Percentiles rank a stretch among this genome's conserved stretches.
Conservation (phyloP, 2,797 vertebrate species). For the Pitangus sulphuratus region DNA sequence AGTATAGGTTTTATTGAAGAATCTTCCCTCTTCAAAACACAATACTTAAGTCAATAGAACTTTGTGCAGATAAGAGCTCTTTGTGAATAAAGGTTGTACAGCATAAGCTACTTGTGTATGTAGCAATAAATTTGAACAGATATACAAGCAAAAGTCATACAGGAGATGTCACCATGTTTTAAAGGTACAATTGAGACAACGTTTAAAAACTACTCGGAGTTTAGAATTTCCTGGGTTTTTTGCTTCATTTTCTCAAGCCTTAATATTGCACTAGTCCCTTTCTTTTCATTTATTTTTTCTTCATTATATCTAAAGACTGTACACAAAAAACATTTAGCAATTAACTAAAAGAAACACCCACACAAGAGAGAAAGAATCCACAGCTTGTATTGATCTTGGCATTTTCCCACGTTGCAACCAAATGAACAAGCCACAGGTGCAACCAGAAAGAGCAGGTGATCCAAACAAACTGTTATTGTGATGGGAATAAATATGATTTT, state of each 20-base stretch:
- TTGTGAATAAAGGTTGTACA: neutral
- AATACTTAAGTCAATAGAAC: neutral
- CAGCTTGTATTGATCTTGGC: constrained; percentile 52
- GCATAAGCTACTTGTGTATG: neutral
- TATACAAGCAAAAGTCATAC: neutral
- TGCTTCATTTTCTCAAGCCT: neutral
- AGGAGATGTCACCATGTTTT: neutral
- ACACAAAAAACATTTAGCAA: constrained; percentile 14
- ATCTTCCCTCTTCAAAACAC: neutral
- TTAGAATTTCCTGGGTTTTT: neutral
- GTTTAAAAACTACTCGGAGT: neutral
- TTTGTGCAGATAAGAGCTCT: neutral
- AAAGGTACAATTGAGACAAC: neutral
- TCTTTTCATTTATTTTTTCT: neutral
- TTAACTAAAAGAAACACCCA: constrained; percentile 45
- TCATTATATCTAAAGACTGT: neutral
- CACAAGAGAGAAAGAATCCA: constrained; percentile 34
- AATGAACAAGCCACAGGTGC: constrained; percentile 73
- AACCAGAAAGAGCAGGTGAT: constrained; percentile 73
- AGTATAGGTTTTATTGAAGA: neutral
- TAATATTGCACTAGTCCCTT: neutral
- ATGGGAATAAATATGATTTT: constrained; percentile 64
- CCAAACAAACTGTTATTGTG: constrained; percentile 71
- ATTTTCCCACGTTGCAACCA: constrained; percentile 57
- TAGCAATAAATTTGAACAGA: neutral